Percentiles rank a stretch among this genome's conserved stretches.
Evolutionary conservation across 2,888 invertebrate species (phyloP).

Genomic region (Scaptomyza flava): DNA sequence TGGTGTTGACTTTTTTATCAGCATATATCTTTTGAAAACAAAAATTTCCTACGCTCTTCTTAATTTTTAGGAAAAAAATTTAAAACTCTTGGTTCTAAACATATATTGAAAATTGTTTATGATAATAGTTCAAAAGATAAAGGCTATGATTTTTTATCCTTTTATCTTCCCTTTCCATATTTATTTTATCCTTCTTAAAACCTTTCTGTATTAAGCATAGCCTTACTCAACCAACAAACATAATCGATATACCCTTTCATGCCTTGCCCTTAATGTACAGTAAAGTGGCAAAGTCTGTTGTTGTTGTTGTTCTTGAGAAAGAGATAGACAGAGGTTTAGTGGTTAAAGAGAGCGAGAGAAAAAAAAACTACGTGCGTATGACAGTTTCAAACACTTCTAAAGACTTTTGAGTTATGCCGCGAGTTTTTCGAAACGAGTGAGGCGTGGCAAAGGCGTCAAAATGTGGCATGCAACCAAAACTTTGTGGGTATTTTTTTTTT

Average conservation of each 20-base stretch:
- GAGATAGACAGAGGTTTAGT: conserved; percentile 4
- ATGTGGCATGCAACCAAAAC: conserved; percentile 37
- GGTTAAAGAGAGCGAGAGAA: background rate
- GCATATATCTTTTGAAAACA: no score
- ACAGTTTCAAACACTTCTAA: conserved; percentile 73
- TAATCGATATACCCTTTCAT: background rate
- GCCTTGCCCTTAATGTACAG: conserved; percentile 14
- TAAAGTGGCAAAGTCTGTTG: conserved; percentile 59
- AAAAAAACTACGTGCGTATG: conserved; percentile 67
- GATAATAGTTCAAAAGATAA: no score
- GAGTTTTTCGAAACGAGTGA: conserved; percentile 17
- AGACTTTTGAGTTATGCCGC: conserved; percentile 61
- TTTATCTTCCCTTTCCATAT: no score
- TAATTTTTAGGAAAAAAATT: no score
- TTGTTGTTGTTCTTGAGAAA: conserved; percentile 11
- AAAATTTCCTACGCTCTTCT: no score
- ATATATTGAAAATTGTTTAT: no score
- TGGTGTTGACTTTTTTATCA: no score
- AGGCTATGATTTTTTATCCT: no score
- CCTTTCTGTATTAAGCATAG: no score
- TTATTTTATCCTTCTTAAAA: no score
- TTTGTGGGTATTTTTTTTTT: conserved; percentile 6
- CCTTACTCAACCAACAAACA: background rate
- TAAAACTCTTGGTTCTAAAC: no score
- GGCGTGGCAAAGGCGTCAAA: conserved; percentile 35